These are phyloP conservation scores for Arremon aurantiirostris DNA, from an alignment of 2,797 vertebrate species.

Conservation along the genomic window DNA sequence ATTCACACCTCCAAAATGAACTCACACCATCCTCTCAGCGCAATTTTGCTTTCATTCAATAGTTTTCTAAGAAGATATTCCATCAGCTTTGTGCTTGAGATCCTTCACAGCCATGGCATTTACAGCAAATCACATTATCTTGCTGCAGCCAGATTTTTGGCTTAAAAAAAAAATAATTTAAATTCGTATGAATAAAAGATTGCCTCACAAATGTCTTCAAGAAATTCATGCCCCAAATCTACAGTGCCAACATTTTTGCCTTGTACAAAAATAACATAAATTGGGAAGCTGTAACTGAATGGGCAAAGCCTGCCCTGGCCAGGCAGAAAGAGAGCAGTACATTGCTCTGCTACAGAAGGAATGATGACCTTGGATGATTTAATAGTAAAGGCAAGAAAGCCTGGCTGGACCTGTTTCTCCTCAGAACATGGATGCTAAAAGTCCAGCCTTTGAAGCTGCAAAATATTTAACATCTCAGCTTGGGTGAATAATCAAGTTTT, in stretches of 20 bases:
- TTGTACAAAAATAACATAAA: neutral
- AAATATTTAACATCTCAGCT: neutral
- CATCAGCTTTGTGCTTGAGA: conserved; percentile 5
- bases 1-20: neutral
- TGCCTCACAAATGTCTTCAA: conserved; percentile 3
- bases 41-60: neutral
- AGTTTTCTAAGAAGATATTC: neutral
- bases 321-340: neutral
- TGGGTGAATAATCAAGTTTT: neutral
- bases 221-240: neutral
- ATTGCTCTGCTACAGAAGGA: neutral
- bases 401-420: neutral
- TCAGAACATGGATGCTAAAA: neutral
- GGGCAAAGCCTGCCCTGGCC: neutral
- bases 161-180: neutral
- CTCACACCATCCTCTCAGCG: neutral
- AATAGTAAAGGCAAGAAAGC: neutral
- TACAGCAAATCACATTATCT: conserved; percentile 30
- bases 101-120: conserved; percentile 14
- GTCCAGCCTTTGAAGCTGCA: neutral
- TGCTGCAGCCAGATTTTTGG: conserved; percentile 32
- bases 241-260: conserved; percentile 12
- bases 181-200: conserved; percentile 49
- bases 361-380: neutral
- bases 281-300: neutral